These are phyloP conservation scores for Lasioglossum malachurum DNA, from an alignment of 2,888 invertebrate genomes.

Conservation along the genomic window DNA sequence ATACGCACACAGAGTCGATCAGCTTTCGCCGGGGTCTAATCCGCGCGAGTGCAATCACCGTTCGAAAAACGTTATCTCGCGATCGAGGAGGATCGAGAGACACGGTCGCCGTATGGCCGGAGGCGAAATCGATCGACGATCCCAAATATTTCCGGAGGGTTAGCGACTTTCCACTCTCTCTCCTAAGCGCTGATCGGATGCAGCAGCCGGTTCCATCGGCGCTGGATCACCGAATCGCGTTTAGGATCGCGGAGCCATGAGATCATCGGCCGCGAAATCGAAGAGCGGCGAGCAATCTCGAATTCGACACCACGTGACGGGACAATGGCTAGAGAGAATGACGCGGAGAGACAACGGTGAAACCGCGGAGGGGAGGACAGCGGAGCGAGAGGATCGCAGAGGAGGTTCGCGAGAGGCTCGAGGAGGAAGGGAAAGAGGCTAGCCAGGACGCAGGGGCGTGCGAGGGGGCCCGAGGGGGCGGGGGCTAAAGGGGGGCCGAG, in stretches of 20 bases:
- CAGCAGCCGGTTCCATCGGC: background rate
- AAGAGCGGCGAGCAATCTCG: constrained; percentile 61
- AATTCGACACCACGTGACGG: constrained; percentile 70
- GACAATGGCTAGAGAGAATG: constrained; percentile 68
- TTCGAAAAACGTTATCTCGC: constrained; percentile 3
- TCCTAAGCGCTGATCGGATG: background rate
- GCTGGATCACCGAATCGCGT: background rate
- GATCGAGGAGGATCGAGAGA: constrained; percentile 4
- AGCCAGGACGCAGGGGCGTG: background rate
- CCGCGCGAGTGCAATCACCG: background rate
- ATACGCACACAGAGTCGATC: background rate
- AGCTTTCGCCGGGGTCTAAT: background rate
- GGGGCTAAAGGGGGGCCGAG: constrained; percentile 14
- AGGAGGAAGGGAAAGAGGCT: constrained; percentile 21
- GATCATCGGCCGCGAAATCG: constrained; percentile 67
- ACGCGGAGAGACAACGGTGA: constrained; percentile 46
- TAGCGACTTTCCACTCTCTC: background rate
- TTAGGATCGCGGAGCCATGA: constrained; percentile 47
- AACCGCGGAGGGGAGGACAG: constrained; percentile 5
- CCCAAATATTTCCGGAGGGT: constrained; percentile 15
- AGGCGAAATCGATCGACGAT: constrained; percentile 7
- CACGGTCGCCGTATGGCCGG: background rate
- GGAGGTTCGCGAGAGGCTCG: background rate
- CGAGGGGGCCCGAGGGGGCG: background rate
- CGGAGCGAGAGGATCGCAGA: constrained; percentile 18